Base-by-base conservation (phyloP, 1,140 invertebrate species). In the Pogonus chalceus region DNA sequence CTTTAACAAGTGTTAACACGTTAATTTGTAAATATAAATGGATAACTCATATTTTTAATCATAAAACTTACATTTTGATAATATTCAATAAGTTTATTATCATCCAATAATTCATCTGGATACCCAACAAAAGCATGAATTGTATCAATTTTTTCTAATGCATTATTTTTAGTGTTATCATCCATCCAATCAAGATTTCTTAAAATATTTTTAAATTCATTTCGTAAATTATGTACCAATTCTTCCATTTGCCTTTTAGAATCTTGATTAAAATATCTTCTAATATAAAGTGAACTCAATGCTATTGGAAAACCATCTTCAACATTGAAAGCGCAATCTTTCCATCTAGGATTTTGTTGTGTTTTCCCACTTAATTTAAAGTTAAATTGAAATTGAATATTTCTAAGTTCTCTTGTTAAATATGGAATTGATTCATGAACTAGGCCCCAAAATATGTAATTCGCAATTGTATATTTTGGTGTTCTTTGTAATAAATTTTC, bases 181-280 rank as follows among this genome's bases (percentile, higher is more conserved):
- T 85, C 83, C 73, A 87, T 78, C 84, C 84, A 87, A 23, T 78
- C 72, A 9, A 77, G 72, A 52, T 77, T 72, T 23, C 75, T 64
- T 0, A 87, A 62, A 1, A 81, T 68, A 43, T 67, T 60, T 1
- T 69, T 60, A 26, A 76, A 72, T 16, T 81, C 75, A 20, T 73
- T 61, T 23, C 77, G 69, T 18, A 88, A 79, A 59, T 75, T 78
- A 51, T 65, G 56, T 1, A 83, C 79, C 77, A 85, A 81, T 37
- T 76, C 73, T 35, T 77, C 59, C 2, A 80, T 79, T 47, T 65
- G 69, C 14, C 63, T 63, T 54, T 72, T 71, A 3, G 70, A 63
- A 2, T 63, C 66, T 51, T 70, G 68, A 24, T 73, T 62, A 59
- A 76, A 75, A 52, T 75, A 72, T 50, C 69, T 67, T 10, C 70